Base-by-base conservation (phyloP, 2,888 invertebrate genomes). In the Euclidia mi region DNA sequence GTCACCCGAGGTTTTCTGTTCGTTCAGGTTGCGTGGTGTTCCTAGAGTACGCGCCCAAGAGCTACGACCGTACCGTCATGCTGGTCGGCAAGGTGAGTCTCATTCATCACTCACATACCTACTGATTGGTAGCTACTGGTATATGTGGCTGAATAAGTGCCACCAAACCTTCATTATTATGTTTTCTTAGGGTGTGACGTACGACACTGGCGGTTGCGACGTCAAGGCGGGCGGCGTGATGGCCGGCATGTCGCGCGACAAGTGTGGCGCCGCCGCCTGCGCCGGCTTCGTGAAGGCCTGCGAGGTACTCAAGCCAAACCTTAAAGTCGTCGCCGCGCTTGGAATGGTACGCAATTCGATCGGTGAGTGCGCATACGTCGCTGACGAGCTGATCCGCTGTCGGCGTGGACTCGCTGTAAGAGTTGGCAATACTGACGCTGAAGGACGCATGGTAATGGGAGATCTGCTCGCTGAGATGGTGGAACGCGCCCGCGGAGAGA, bases 371-470 rank as follows among this genome's bases (percentile, higher is more conserved):
- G 95, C 96, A 50, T 98, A 98, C 89, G 98, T 98, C 2, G 90
- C 98, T 35, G 99, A 99, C 95, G 99, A 99, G 94, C 95, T 99
- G 57, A 96, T 99, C 66, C 96, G 96, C 4, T 96, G 97, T 3
- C 95, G 98, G 50, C 97, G 97, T 64, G 98, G 98, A 2, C 95
- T 95, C 11, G 95, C 98, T 57, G 96, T 99, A 47, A 96, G 99
- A 55, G 95, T 99, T 42, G 98, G 97, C 50, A 99, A 99, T 91
- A 99, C 99, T 2, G 99, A 99, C 94, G 98, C 99, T 43, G 99
- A 99, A 92, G 99, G 99, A 1, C 95, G 99, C 53, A 97, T 98
- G 97, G 97, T 97, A 38, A 98, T 99, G 98, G 97, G 97, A 32
- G 98, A 99, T 94, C 96, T 98, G 18, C 95, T 99, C 25, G 97